Base-by-base conservation (phyloP, 2,113 vertebrate species). In the Passer domesticus region DNA sequence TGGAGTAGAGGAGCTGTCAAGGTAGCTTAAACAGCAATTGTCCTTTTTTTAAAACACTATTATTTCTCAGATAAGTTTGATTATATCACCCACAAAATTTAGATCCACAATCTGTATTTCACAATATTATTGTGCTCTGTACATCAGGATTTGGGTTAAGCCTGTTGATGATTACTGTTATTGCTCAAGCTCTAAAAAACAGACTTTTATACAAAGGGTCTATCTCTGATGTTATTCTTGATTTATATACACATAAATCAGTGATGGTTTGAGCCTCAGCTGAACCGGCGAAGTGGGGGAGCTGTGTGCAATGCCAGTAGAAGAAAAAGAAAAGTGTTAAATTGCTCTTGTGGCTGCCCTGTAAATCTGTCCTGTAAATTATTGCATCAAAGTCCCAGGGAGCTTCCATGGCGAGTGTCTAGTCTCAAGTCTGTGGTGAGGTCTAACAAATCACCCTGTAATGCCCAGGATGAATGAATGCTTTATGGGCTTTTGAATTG, bases 291-390 rank as follows among this genome's bases (percentile, higher is more conserved):
- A 91, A 64, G 58, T 2, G 0, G n/a, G 33, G 39, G 68, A 85
- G 74, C 39, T 89, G 56, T 0, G 0, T 60, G 56, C 73, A 55
- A 6, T 39, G 66, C 18, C 84, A 89, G 64, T 21, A 87, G 60
- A 74, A 24, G 18, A 21, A 69, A 83, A 80, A 70, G 64, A 74
- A 69, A 92, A 94, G 15, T 46, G 69, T 68, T 91, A 82, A 84
- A 78, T 59, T 75, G 30, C 77, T 92, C 24, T 67, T 66, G 21
- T 55, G 47, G 19, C 44, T 89, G n/a, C 20, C 39, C 56, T 77
- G 39, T 83, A 95, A 92, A 91, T 83, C 89, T 91, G 77, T 81
- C 81, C 60, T 41, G 56, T 84, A 89, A 94, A 75, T 95, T 84
- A 52, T 67, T 89, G 73, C 87, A 82, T 91, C 56, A 35, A 89